A percentile compares a stretch with the other conserved stretches of the same genome.
phyloP scores from a whole-genome alignment of 2,113 vertebrate species.

The Vulpes ferrilata region DNA sequence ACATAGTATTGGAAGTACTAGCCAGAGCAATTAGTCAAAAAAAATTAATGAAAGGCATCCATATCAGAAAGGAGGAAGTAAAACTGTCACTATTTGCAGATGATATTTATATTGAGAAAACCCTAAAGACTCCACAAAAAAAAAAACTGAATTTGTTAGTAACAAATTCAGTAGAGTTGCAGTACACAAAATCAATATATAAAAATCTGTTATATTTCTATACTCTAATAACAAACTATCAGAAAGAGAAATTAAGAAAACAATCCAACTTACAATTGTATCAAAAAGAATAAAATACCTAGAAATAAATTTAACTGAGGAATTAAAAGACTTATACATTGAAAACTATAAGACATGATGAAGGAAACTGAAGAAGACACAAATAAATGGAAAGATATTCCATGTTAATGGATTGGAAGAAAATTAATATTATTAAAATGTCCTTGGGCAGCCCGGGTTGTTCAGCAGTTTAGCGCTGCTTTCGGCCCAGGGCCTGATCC shows the following conservation, averaged over 20 bases:
- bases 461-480: too few relatives aligned
- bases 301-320: background rate
- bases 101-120: background rate
- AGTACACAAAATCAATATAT: background rate
- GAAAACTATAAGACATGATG: background rate
- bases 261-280: background rate
- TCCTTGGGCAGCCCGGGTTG: too few relatives aligned
- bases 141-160: background rate
- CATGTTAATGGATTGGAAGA: background rate
- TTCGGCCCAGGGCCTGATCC: too few relatives aligned
- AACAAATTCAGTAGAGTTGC: background rate
- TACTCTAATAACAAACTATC: background rate
- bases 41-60: background rate
- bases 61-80: background rate
- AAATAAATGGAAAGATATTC: background rate
- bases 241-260: background rate
- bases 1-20: background rate
- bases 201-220: background rate
- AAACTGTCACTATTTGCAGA: background rate
- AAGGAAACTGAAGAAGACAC: background rate
- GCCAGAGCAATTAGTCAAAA: background rate
- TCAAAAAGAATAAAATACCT: background rate
- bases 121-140: background rate
- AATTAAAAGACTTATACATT: background rate
- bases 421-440: background rate